Evolutionary conservation across 2,113 vertebrate genomes (phyloP), one percentile per base, ranked within the genome.

Genomic region (Eublepharis macularius): DNA sequence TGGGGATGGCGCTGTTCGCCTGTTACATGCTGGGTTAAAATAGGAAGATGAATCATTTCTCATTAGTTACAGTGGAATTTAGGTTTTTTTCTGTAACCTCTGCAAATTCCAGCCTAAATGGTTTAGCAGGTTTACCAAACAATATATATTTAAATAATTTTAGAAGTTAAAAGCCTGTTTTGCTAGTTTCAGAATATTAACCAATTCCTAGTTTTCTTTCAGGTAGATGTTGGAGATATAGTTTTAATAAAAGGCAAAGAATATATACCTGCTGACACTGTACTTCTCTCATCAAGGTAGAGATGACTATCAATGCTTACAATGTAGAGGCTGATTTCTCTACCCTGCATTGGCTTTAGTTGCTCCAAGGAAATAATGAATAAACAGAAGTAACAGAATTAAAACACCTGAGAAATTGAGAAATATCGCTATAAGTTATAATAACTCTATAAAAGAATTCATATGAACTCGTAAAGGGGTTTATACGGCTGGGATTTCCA

Each of bases 151-250:
- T 91, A 75, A 73, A 82, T 87, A 51, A 87, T 85, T 14, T 88
- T 92, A 93, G 86, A 91, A 73, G 43, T 82, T 79, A 93, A 87
- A 91, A 88, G 88, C 80, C 86, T 95, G 83, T 78, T 93, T 43
- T 86, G 76, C 89, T 95, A 94, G 91, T 95, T 95, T 92, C 94
- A 96, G 90, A 94, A 90, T 91, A 95, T 97, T 97, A 97, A 96
- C 96, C 96, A 90, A 96, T 98, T 97, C 98, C 97, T 94, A 97
- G 96, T 98, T 97, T 98, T 98, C 97, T 97, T 98, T 96, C 98
- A 99, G 98, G 97, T 98, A 97, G 97, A 98, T 96, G 98, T 98
- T 97, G 98, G 98, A 96, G 98, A 99, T 97, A 96, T 99, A 98
- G 95, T 99, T 98, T 98, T 96, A 98, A 96, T 99, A 98, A 98